Evolutionary conservation across 2,113 vertebrate genomes (phyloP).

Genomic region (Bubalus kerabau): DNA sequence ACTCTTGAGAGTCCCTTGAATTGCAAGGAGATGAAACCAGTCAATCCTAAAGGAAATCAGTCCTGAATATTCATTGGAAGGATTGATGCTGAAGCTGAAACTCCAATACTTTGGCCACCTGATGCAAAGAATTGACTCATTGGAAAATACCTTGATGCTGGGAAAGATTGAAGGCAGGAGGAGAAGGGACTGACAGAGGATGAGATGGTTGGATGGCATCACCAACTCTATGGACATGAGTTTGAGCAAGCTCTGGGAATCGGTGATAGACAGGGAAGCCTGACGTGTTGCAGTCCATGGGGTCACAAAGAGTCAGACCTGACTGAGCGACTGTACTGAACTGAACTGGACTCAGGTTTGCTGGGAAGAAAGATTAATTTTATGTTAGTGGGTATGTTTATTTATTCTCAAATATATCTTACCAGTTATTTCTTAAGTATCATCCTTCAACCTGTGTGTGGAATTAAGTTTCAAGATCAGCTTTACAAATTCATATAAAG

Average conservation of each 20-base stretch:
- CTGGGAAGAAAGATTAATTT: not conserved
- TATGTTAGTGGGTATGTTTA: not conserved
- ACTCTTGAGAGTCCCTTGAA: not conserved
- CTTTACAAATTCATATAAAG: not conserved
- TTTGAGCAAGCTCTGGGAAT: not conserved
- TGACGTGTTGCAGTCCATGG: not conserved
- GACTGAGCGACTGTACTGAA: not conserved
- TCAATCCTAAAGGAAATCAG: not conserved
- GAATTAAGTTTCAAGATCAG: not conserved
- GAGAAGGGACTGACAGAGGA: not conserved
- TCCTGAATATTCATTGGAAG: not conserved
- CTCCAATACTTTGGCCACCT: not conserved
- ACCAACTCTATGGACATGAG: not conserved
- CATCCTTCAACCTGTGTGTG: not conserved
- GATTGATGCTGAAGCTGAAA: not conserved
- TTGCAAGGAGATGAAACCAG: not conserved
- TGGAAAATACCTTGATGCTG: not conserved
- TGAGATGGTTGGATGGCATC: not conserved
- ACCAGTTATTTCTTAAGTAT: not conserved
- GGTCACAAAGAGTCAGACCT: not conserved
- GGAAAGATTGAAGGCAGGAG: not conserved
- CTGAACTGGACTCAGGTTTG: not conserved
- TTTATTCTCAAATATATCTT: conserved; percentile 1
- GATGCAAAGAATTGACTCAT: not conserved
- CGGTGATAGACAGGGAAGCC: not conserved